Evolutionary conservation across 1,140 invertebrate species (phyloP).

Genomic region (Drosophila mauritiana): DNA sequence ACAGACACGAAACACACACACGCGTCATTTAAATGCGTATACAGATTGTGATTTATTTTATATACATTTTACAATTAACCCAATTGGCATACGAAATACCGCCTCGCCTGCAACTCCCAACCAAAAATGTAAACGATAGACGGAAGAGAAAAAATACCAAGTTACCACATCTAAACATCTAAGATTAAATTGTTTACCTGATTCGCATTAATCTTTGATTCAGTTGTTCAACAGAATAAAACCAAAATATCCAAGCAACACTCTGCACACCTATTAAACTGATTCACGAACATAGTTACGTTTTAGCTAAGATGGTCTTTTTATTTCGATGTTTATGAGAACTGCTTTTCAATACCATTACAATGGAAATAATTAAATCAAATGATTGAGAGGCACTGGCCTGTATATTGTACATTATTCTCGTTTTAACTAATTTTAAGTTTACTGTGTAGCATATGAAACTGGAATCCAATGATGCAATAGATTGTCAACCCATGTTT

Average conservation of each 20-base stretch:
- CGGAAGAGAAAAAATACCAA: slow-evolving; percentile 23
- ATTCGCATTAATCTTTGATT: slow-evolving; percentile 42
- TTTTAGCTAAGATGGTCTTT: slow-evolving; percentile 1
- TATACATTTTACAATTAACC: slow-evolving; percentile 73
- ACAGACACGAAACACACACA: slow-evolving; percentile 29
- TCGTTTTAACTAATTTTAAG: slow-evolving; percentile 79
- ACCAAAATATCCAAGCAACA: slow-evolving; percentile 5
- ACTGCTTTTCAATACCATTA: slow-evolving; percentile 6
- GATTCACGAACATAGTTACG: slow-evolving; percentile 11
- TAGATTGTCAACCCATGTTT: slow-evolving; percentile 15
- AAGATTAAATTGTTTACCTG: slow-evolving; percentile 53
- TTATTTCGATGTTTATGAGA: slow-evolving; percentile 8
- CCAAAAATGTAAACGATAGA: slow-evolving; percentile 39
- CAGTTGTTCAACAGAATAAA: slow-evolving; percentile 7
- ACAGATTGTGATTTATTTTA: slow-evolving; percentile 81
- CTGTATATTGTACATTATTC: slow-evolving; percentile 61
- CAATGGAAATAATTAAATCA: slow-evolving; percentile 33
- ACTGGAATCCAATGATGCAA: slow-evolving; percentile 29
- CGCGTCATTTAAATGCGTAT: slow-evolving; percentile 69
- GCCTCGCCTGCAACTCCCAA: slow-evolving; percentile 39
- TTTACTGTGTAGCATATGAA: slow-evolving; percentile 46
- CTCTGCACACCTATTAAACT: slow-evolving; percentile 2
- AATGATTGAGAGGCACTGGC: slow-evolving; percentile 47
- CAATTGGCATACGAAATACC: slow-evolving; percentile 51
- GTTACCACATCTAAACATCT: slow-evolving; percentile 9